Evolutionary conservation across 2,113 vertebrate genomes (phyloP).

Genomic region (Sphyrna mokarran): DNA sequence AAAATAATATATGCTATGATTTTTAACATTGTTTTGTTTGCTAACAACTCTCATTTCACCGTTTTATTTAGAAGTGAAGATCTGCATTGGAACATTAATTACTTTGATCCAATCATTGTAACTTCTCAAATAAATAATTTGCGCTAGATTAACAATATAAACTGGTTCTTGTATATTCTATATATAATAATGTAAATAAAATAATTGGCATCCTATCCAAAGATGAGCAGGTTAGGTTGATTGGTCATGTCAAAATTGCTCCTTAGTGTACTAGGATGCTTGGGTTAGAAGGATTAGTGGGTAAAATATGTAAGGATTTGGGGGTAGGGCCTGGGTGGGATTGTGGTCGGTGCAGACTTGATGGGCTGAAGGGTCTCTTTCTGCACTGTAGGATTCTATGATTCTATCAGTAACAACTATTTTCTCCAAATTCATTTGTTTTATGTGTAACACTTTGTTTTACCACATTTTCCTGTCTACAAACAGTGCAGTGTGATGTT

Average conservation of each 20-base stretch:
- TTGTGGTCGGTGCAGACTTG: no score
- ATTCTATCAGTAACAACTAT: not conserved
- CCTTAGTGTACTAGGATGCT: no score
- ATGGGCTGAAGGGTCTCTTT: no score
- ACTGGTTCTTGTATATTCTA: not conserved
- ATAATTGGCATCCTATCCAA: not conserved
- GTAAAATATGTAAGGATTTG: no score
- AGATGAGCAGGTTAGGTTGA: no score
- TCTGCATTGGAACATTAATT: not conserved
- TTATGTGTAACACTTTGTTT: not conserved
- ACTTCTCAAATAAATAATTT: not conserved
- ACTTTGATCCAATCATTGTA: not conserved
- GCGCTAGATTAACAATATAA: not conserved
- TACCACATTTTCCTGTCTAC: not conserved
- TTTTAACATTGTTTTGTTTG: not conserved
- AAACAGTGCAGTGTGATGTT: not conserved
- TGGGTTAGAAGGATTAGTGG: no score
- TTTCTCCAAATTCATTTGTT: not conserved
- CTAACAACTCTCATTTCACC: not conserved
- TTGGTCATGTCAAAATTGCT: no score
- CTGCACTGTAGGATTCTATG: no score
- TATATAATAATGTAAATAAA: not conserved
- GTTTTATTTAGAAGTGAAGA: not conserved
- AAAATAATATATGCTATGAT: not conserved
- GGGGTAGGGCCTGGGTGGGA: no score